Conservation (phyloP, 2,888 invertebrate genomes). For the Prenolepis imparis region DNA sequence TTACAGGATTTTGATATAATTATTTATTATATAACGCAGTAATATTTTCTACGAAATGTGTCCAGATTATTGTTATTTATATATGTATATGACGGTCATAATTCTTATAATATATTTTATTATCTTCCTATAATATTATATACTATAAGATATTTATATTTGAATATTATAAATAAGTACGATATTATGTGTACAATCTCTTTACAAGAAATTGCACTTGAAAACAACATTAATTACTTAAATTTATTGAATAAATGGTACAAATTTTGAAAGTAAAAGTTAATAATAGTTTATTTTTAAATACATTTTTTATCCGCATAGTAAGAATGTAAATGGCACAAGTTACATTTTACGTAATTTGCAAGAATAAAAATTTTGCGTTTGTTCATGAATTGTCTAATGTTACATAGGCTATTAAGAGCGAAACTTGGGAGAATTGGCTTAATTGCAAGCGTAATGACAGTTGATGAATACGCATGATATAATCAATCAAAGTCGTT, state of each 20-base stretch:
- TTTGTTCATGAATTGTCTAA: conserved; percentile 52
- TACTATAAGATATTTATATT: background rate
- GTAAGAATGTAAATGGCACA: conserved; percentile 64
- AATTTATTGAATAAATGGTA: background rate
- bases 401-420: conserved; percentile 4
- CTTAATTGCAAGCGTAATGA: conserved; percentile 25
- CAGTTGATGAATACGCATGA: conserved; percentile 10
- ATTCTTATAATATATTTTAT: background rate
- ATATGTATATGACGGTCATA: background rate
- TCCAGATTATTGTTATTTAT: background rate
- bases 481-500: background rate
- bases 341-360: conserved; percentile 62
- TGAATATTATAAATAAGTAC: background rate
- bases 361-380: conserved; percentile 49
- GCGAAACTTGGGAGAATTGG: conserved; percentile 12
- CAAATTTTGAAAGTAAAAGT: background rate
- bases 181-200: background rate
- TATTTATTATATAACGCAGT: background rate
- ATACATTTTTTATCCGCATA: conserved; percentile 20
- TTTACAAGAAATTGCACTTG: background rate
- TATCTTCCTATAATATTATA: background rate
- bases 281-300: background rate
- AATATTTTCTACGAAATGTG: background rate
- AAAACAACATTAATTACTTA: background rate
- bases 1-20: background rate